These are phyloP conservation scores for Seriola dumerili DNA, from an alignment of 2,113 vertebrate genomes.

Conservation along the genomic window DNA sequence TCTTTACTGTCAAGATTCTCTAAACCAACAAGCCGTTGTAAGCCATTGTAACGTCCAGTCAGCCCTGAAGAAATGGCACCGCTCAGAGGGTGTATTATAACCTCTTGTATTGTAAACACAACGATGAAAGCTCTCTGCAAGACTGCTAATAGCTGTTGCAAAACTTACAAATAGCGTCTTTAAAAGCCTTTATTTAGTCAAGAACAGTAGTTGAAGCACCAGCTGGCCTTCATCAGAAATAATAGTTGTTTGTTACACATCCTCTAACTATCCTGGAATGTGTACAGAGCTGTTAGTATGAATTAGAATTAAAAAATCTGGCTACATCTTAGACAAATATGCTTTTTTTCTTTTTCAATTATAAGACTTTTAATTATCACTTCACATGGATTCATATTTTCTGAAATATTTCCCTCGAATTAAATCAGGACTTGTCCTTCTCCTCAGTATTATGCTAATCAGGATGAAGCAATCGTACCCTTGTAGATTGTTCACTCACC, in stretches of 20 bases:
- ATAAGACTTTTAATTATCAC: background rate
- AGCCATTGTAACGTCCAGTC: too few relatives aligned
- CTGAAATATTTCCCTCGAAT: slow-evolving; percentile 3
- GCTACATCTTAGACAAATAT: background rate
- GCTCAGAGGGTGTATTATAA: too few relatives aligned
- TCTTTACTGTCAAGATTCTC: background rate
- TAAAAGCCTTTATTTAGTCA: background rate
- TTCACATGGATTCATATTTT: background rate
- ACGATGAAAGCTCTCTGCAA: too few relatives aligned
- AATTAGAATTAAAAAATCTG: background rate
- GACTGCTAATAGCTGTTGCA: too few relatives aligned
- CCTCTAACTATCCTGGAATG: background rate
- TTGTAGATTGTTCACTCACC: slow-evolving; percentile 28
- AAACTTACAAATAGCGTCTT: too few relatives aligned
- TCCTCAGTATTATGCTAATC: slow-evolving; percentile 43
- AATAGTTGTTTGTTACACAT: background rate
- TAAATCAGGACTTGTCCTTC: slow-evolving; percentile 26
- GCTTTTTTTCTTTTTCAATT: background rate
- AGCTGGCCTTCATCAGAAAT: background rate
- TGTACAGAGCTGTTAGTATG: too few relatives aligned
- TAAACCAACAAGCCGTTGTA: background rate
- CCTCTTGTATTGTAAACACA: too few relatives aligned
- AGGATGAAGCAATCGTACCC: slow-evolving; percentile 40
- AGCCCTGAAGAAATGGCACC: too few relatives aligned
- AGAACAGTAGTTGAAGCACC: background rate